Conservation (phyloP, 2,113 vertebrate genomes). For the Tachuris rubrigastra region DNA sequence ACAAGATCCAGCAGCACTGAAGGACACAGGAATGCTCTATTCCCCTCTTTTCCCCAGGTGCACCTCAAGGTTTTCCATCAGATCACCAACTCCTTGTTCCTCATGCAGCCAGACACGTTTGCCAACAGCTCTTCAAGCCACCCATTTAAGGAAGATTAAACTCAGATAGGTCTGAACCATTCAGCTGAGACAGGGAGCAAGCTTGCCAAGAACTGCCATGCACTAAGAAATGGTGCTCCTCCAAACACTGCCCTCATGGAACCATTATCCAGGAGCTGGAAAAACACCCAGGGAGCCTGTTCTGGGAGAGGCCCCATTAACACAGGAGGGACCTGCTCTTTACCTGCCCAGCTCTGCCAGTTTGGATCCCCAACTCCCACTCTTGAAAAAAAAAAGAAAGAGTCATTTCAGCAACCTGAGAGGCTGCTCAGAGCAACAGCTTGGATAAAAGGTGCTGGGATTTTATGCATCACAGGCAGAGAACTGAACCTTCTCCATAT, state of each 20-base stretch:
- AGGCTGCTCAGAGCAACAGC: background rate
- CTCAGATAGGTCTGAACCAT: rapidly evolving
- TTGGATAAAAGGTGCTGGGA: background rate
- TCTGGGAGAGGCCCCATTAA: background rate
- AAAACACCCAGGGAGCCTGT: background rate
- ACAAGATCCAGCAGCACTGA: background rate
- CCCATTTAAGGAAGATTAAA: background rate
- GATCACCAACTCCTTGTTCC: background rate
- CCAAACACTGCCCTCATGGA: background rate
- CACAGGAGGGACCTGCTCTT: background rate
- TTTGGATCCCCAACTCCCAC: background rate
- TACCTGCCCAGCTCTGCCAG: slow-evolving; percentile 4
- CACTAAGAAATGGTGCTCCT: background rate
- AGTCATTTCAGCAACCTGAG: background rate
- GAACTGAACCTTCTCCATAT: background rate
- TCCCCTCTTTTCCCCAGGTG: background rate
- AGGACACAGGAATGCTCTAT: background rate
- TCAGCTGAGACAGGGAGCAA: background rate
- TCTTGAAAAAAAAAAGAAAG: background rate
- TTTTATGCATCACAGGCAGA: background rate
- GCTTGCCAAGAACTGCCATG: background rate
- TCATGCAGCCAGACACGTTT: background rate
- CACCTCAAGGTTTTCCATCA: background rate
- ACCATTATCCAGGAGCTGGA: background rate
- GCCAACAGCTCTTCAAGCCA: background rate